Evolutionary conservation across 2,888 invertebrate genomes (phyloP), one percentile per base, ranked within the genome.

Genomic region (Priocnemis perturbator): DNA sequence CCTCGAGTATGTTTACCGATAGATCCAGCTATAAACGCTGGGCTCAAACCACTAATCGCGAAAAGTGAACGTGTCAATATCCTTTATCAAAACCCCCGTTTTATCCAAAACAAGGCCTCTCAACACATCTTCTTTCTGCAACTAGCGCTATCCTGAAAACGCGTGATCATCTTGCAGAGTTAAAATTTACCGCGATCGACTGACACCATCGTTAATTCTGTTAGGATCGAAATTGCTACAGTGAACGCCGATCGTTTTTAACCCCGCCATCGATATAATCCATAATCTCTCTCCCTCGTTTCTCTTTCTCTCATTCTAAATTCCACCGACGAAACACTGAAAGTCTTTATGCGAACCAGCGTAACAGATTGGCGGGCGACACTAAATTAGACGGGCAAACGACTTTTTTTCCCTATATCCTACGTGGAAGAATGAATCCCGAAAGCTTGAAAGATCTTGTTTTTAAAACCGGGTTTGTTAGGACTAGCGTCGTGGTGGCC

Each of bases 371-470:
- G 37, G 37, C 55, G 60, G 62, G 67, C 47, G 52, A 50, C 37
- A 65, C 50, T 23, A 48, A 53, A 55, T 48, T 63, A 69, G 61
- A 71, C 70, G 73, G 63, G 73, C 67, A 64, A 70, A 11, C 37
- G 48, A 53, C n/a, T 37, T 37, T 3, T 37, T 26, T 37, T 37
- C 7, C 7, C 37, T 37, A 3, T 69, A 75, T 82, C 78, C 85
- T 88, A 87, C 86, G 87, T 84, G 79, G 91, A 86, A 83, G 94
- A 93, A 91, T 94, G 93, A 91, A 95, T 93, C 88, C 95, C 95
- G 90, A 95, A 92, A 88, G 93, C 95, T 92, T 94, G 94, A 92
- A 95, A 95, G 90, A 95, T 92, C 93, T 95, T 95, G 90, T 93
- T 94, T 92, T 95, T 95, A 89, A 95, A 92, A 91, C 95, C 94